phyloP scores from a whole-genome alignment of 2,113 vertebrate species.

The Cyanoramphus novaezelandiae region DNA sequence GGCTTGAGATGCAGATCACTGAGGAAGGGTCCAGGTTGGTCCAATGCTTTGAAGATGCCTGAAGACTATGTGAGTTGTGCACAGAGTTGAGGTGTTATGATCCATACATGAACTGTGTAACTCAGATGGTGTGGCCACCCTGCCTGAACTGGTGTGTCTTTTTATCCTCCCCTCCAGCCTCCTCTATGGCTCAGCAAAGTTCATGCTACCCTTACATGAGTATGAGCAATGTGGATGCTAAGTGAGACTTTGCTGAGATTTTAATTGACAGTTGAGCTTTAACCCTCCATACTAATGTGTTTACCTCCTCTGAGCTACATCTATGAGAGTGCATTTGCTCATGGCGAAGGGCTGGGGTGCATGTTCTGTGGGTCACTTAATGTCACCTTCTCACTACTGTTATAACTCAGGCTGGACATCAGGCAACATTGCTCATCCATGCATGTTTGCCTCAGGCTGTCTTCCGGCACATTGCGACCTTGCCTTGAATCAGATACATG shows the following conservation, averaged over 20 bases:
- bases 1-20: background rate
- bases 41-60: background rate
- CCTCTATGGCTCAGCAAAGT: background rate
- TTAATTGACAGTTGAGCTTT: background rate
- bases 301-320: background rate
- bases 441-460: background rate
- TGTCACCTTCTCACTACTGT: background rate
- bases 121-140: background rate
- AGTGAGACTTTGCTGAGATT: background rate
- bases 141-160: background rate
- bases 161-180: background rate
- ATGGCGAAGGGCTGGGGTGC: background rate
- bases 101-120: rapidly evolving
- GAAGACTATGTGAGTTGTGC: background rate
- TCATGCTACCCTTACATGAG: background rate
- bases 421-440: background rate
- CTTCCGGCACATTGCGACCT: background rate
- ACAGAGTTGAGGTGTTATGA: background rate
- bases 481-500: background rate
- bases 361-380: background rate
- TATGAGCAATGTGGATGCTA: background rate
- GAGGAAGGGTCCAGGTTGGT: background rate
- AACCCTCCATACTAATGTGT: background rate
- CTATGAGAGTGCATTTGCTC: background rate
- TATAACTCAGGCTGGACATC: background rate